phyloP scores from a whole-genome alignment of 1,140 invertebrate species.

The Phenacoccus solenopsis region DNA sequence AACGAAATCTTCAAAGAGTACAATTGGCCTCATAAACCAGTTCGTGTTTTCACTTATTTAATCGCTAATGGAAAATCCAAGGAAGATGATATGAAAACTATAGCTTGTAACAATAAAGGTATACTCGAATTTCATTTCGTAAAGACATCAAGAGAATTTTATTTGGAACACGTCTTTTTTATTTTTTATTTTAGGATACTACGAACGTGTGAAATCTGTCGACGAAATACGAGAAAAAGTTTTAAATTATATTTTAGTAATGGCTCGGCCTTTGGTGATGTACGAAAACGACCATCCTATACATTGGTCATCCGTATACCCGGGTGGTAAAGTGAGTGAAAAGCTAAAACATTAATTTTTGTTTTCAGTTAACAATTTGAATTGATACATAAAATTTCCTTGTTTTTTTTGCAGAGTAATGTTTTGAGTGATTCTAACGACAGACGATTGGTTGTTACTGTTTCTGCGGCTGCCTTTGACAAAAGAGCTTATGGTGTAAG shows the following conservation, averaged over 20 bases:
- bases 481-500: slow-evolving; percentile 75
- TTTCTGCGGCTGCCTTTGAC: slow-evolving; percentile 85
- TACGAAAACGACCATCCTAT: slow-evolving; percentile 78
- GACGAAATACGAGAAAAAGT: slow-evolving; percentile 78
- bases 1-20: slow-evolving; percentile 57
- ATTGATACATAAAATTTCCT: not conserved
- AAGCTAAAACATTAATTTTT: not conserved
- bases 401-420: slow-evolving; percentile 40
- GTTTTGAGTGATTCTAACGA: slow-evolving; percentile 43
- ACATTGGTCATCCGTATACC: slow-evolving; percentile 80
- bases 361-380: not conserved
- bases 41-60: slow-evolving; percentile 92
- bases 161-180: no score
- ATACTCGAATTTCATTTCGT: slow-evolving; percentile 20
- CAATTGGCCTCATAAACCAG: slow-evolving; percentile 82
- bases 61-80: slow-evolving; percentile 84
- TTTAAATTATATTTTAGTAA: slow-evolving; percentile 78
- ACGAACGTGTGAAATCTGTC: slow-evolving; percentile 66
- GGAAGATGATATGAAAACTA: slow-evolving; percentile 70
- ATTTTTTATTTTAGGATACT: slow-evolving; percentile 58
- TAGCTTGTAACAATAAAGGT: slow-evolving; percentile 97
- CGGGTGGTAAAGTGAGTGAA: slow-evolving; percentile 63
- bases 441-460: slow-evolving; percentile 73
- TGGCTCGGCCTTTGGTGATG: slow-evolving; percentile 81
- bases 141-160: not conserved